Evolutionary conservation across 2,113 vertebrate species (phyloP).

Genomic region (Herpetotheres cachinnans): DNA sequence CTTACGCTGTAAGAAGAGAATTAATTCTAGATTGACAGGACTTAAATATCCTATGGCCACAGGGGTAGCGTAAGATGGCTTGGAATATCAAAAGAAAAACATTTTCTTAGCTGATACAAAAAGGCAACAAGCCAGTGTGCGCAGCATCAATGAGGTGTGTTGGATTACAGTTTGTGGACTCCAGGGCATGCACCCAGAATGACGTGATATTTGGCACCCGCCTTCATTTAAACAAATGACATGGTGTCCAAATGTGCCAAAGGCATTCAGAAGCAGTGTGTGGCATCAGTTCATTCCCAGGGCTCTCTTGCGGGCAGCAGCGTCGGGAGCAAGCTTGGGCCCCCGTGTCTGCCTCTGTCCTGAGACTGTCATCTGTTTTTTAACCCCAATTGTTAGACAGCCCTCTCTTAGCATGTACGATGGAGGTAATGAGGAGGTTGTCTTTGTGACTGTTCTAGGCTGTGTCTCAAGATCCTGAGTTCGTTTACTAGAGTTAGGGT

Average conservation of each 20-base stretch:
- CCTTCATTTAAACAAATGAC: not conserved
- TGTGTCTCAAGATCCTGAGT: not conserved
- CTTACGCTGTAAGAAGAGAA: not conserved
- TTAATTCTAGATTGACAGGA: not conserved
- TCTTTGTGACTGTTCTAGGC: not conserved
- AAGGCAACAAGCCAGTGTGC: not conserved
- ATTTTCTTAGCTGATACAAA: not conserved
- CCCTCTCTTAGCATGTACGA: rapidly evolving
- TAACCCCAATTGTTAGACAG: rapidly evolving
- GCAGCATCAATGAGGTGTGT: not conserved
- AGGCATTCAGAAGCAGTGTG: rapidly evolving
- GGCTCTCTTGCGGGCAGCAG: not conserved
- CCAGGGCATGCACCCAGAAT: not conserved
- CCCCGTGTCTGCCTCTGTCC: not conserved
- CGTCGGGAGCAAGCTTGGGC: not conserved
- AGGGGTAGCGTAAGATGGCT: not conserved
- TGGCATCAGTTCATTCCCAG: not conserved
- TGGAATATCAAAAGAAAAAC: not conserved
- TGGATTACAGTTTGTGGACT: not conserved
- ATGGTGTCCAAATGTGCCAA: not conserved
- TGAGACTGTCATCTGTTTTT: rapidly evolving
- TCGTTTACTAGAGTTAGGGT: not conserved
- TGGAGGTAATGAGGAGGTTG: not conserved
- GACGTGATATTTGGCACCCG: not conserved
- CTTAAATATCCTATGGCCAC: not conserved